Evolutionary conservation across 2,888 invertebrate species (phyloP), one percentile per base, ranked within the genome.

Genomic region (Ornithoptera priamus): DNA sequence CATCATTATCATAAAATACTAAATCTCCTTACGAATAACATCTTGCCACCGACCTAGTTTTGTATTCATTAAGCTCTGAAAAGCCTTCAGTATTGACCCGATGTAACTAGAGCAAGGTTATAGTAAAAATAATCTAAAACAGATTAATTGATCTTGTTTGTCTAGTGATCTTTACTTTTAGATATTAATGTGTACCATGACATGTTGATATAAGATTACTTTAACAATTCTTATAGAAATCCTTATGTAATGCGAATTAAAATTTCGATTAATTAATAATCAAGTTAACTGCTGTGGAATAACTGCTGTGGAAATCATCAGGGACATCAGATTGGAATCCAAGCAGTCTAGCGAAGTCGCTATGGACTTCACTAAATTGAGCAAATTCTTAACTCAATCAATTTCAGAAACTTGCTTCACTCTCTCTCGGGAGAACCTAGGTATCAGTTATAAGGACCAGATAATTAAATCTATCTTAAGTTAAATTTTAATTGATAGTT

Each of bases 41-140:
- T 50, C 61, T 36, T 50, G 8, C 30, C 18, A 24, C 22, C n/a
- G 67, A 61, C 36, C 67, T 61, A 67, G 61, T 61, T 61, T 61
- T 66, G 46, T 53, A 56, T 53, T 67, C 50, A 67, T 67, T 67
- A 61, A 67, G 36, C 53, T 61, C 53, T 67, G 67, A 61, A 67
- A 67, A 67, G 53, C 61, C 61, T 42, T 67, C 61, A 56, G 67
- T 61, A 60, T 53, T 60, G 67, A 67, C 61, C 60, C 67, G 67
- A 39, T 61, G 58, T 61, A 67, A 30, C 61, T 61, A 22, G 66
- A 59, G 50, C 66, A 60, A 42, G 50, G 46, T 56, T 64, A 8
- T 42, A 66, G 50, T 50, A 50, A 46, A 60, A 66, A 59, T 24
- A 59, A n/a, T 59, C 36, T 30, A 59, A 59, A 59, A 39, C 39